A percentile compares a stretch with the other conserved stretches of the same genome.
These are phyloP conservation scores for Litoditis marina DNA, from an alignment of 2,888 invertebrate genomes.

Conservation along the genomic window DNA sequence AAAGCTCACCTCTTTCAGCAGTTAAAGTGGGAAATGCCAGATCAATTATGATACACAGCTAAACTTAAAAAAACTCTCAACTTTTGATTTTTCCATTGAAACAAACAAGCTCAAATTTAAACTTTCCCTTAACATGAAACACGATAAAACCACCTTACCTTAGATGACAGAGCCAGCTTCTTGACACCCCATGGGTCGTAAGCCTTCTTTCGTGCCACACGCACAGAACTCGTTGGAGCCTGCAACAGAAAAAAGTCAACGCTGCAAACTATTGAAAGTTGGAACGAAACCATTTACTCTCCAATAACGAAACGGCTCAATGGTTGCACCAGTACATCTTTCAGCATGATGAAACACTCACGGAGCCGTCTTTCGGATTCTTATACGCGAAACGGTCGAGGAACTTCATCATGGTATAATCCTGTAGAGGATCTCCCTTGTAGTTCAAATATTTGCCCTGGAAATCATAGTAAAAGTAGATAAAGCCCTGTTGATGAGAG, in stretches of 20 bases:
- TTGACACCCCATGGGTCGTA: slow-evolving; percentile 51
- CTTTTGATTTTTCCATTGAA: no score
- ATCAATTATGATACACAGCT: no score
- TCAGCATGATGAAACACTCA: no score
- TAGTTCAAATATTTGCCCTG: slow-evolving; percentile 68
- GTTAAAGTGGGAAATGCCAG: no score
- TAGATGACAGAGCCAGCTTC: slow-evolving; percentile 40
- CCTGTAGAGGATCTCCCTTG: slow-evolving; percentile 86
- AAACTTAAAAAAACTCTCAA: no score
- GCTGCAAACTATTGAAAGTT: no score
- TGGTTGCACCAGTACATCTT: no score
- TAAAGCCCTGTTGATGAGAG: no score
- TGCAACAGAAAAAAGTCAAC: background rate
- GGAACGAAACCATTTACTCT: no score
- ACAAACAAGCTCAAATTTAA: no score
- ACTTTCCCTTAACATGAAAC: background rate
- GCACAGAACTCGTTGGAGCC: background rate
- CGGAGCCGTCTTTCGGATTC: slow-evolving; percentile 70
- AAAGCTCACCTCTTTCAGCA: background rate
- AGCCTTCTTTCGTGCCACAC: slow-evolving; percentile 34
- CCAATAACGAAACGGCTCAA: no score
- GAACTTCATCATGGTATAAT: slow-evolving; percentile 85
- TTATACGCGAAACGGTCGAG: slow-evolving; percentile 91
- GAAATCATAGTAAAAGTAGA: background rate
- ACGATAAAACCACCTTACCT: slow-evolving; percentile 21